Conservation (phyloP, 1,140 invertebrate species). For the Stegodyphus mimosarum region DNA sequence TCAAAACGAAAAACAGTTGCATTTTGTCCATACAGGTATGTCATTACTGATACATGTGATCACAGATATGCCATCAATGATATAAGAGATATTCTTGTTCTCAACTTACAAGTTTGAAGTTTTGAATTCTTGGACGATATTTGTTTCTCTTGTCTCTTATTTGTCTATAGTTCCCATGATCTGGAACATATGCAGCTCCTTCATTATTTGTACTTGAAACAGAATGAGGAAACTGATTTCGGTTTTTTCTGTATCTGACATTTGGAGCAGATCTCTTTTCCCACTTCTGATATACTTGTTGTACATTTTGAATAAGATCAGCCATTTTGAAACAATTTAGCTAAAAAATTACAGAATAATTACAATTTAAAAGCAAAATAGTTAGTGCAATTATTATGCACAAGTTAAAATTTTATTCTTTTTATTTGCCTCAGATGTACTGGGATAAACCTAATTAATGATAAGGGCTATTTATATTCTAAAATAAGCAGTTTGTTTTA, state of each 20-base stretch:
- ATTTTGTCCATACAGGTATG: no score
- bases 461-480: no score
- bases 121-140: not conserved
- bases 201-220: not conserved
- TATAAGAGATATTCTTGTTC: not conserved
- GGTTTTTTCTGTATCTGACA: not conserved
- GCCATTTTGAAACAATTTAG: constrained; percentile 1
- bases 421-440: no score
- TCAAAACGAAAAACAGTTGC: no score
- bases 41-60: no score
- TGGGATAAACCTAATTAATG: no score
- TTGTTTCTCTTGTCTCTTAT: constrained; percentile 1
- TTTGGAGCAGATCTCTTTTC: not conserved
- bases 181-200: not conserved
- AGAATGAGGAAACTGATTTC: not conserved
- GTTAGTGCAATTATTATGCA: no score
- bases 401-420: no score
- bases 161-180: not conserved
- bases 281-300: constrained; percentile 46
- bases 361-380: not conserved
- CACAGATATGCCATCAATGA: no score
- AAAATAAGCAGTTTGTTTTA: no score
- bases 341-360: not conserved
- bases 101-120: constrained; percentile 25
- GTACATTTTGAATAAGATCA: constrained; percentile 29